Evolutionary conservation across 2,113 vertebrate genomes (phyloP).

Genomic region (Prochilodus magdalenae): DNA sequence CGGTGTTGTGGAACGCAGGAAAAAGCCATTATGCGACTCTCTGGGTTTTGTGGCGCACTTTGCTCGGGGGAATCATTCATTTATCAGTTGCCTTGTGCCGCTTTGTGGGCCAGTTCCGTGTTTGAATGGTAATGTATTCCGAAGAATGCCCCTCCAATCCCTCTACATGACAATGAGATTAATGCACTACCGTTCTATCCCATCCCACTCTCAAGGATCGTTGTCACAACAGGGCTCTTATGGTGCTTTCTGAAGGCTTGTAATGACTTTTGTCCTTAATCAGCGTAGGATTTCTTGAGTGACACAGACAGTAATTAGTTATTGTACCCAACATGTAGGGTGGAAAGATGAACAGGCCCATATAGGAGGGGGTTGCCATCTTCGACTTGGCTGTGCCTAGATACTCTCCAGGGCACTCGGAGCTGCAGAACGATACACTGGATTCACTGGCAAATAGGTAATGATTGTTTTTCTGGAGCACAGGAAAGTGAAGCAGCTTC

Average conservation of each 20-base stretch:
- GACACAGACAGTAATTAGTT: conserved; percentile 69
- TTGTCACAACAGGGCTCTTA: conserved; percentile 58
- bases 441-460: conserved; percentile 53
- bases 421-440: conserved; percentile 46
- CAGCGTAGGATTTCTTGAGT: conserved; percentile 67
- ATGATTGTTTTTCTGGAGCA: conserved; percentile 54
- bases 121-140: conserved; percentile 59
- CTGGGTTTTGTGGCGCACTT: conserved; percentile 58
- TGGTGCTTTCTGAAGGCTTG: conserved; percentile 45
- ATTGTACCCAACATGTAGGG: conserved; percentile 74
- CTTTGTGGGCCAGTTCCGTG: conserved; percentile 44
- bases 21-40: conserved; percentile 58
- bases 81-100: conserved; percentile 60
- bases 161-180: conserved; percentile 61
- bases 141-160: conserved; percentile 46
- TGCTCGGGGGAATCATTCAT: conserved; percentile 61
- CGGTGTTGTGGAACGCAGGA: conserved; percentile 40
- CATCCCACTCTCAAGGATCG: conserved; percentile 53
- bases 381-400: conserved; percentile 58
- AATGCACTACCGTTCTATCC: conserved; percentile 57
- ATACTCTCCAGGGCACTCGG: conserved; percentile 60
- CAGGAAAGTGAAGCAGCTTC: conserved; percentile 17
- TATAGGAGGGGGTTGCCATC: conserved; percentile 46
- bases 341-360: conserved; percentile 68
- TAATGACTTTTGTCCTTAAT: conserved; percentile 65